phyloP scores from a whole-genome alignment of 2,113 vertebrate genomes.

The Pedetes capensis region DNA sequence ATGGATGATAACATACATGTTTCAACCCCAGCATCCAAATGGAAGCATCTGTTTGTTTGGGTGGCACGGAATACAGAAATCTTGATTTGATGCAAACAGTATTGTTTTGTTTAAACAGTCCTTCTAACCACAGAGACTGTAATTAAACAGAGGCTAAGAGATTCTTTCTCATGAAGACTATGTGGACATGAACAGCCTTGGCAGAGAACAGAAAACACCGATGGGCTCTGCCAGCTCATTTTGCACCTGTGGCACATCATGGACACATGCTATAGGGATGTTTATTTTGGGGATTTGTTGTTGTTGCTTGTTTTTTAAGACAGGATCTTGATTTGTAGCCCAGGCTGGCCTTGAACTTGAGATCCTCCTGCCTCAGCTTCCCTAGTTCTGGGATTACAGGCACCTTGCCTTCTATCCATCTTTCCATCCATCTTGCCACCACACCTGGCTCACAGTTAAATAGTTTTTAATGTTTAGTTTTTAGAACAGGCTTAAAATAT shows the following conservation, averaged over 20 bases:
- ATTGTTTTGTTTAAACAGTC: background rate
- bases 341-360: no score
- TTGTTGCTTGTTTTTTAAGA: no score
- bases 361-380: no score
- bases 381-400: no score
- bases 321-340: no score
- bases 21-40: background rate
- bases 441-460: no score
- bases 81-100: background rate
- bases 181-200: accelerated
- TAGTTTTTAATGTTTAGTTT: background rate
- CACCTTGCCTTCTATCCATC: no score
- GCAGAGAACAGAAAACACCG: no score
- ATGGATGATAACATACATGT: background rate
- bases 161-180: background rate
- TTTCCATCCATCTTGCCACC: no score
- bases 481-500: background rate
- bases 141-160: background rate
- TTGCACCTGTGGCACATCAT: background rate
- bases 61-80: background rate
- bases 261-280: background rate
- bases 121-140: background rate
- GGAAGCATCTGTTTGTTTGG: slow-evolving; percentile 29
- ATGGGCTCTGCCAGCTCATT: no score
- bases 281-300: no score